Evolutionary conservation across 2,888 invertebrate genomes (phyloP), one percentile per base, ranked within the genome.

Genomic region (Caenorhabditis japonica): DNA sequence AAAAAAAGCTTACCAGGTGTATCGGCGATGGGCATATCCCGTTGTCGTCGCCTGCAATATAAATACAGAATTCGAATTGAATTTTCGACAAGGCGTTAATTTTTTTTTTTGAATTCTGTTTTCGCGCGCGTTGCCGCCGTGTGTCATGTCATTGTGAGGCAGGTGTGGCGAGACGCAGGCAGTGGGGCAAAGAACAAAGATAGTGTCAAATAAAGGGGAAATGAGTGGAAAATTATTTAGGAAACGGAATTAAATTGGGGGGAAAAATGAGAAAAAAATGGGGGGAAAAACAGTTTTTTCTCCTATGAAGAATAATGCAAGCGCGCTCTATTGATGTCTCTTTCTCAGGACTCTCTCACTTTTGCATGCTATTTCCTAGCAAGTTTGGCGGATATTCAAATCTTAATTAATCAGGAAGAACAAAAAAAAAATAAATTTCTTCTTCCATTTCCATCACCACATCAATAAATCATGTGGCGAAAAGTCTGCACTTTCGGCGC

Each of bases 351-450:
- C 4, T 19, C 51, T 51, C 36, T 12, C 13, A 13, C 4, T 19
- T 19, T 12, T n/a, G 8, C 21, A 36, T n/a, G 21, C 2, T 51
- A 12, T 36, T 36, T 34, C 51, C 19, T 30, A 25, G 8, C 8
- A 8, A 30, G 27, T 15, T 13, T 30, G 25, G 52, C 13, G 39
- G 30, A 17, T 30, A 17, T 47, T 52, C 52, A n/a, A n/a, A n/a
- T n/a, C n/a, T n/a, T n/a, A n/a, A n/a, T n/a, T n/a, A n/a, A n/a
- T n/a, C n/a, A n/a, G n/a, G n/a, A n/a, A n/a, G 27, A 44, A 8
- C 19, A n/a, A 43, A 2, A 23, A 43, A 30, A 53, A 53, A 52
- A 47, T 62, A 62, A 62, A 62, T 62, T 47, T 55, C 39, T 8
- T 38, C 36, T 47, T 55, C 44, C 62, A 62, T 46, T 62, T 55